Evolutionary conservation across 2,888 invertebrate species (phyloP).

Genomic region (Crocallis elinguaria): DNA sequence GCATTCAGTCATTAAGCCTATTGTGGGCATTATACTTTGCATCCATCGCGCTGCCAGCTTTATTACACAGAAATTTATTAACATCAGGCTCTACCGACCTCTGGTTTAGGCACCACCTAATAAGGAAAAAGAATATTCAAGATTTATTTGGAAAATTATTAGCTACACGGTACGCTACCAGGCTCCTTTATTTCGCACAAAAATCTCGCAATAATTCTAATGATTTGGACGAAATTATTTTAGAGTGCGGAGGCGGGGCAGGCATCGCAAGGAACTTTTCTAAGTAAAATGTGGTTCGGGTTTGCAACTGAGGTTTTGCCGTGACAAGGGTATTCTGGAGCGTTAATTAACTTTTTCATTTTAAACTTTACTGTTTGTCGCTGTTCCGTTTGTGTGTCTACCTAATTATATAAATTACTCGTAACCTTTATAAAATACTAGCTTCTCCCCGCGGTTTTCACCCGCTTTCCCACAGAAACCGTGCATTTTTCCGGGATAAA

Average conservation of each 20-base stretch:
- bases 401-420: slow-evolving; percentile 32
- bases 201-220: slow-evolving; percentile 37
- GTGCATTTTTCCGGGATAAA: too few species aligned
- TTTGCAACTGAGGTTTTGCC: slow-evolving; percentile 49
- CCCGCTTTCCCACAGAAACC: too few species aligned
- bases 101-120: slow-evolving; percentile 50
- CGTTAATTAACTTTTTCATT: slow-evolving; percentile 62
- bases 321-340: slow-evolving; percentile 50
- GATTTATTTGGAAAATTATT: slow-evolving; percentile 60
- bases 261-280: slow-evolving; percentile 41
- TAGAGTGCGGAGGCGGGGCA: slow-evolving; percentile 15
- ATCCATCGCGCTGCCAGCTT: slow-evolving; percentile 46
- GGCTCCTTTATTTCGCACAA: slow-evolving; percentile 38
- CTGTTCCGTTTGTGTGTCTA: slow-evolving; percentile 40
- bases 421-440: slow-evolving; percentile 8
- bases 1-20: slow-evolving; percentile 50
- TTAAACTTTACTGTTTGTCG: slow-evolving; percentile 50
- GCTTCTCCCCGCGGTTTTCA: too few species aligned
- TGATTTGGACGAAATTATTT: slow-evolving; percentile 32
- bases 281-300: slow-evolving; percentile 44
- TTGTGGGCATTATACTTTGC: slow-evolving; percentile 53
- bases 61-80: slow-evolving; percentile 59
- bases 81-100: slow-evolving; percentile 44
- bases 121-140: slow-evolving; percentile 59
- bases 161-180: slow-evolving; percentile 41